These are phyloP conservation scores for Agrenia bidenticulata DNA, from an alignment of 2,888 invertebrate genomes.

Conservation along the genomic window DNA sequence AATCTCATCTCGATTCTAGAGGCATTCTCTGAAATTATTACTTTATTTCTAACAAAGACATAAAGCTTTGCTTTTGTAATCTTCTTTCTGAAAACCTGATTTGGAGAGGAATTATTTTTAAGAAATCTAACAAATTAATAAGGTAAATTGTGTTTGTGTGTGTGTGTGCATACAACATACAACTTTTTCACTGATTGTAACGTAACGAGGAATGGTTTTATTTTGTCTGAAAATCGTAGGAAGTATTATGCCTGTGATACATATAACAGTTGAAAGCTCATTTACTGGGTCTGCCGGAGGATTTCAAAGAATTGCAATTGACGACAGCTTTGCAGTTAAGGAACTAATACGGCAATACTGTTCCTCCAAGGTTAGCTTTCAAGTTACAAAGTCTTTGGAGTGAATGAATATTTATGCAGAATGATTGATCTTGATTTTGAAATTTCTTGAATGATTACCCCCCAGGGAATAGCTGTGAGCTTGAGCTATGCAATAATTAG, in stretches of 20 bases:
- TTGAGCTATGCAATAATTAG: conserved; percentile 53
- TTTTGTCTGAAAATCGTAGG: neutral
- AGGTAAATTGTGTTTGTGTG: no score
- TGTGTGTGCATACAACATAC: no score
- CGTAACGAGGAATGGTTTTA: neutral
- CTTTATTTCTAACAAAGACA: no score
- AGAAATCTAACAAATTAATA: no score
- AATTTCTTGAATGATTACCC: no score
- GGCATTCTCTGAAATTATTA: no score
- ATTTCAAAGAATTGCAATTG: conserved; percentile 42
- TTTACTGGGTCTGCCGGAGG: conserved; percentile 47
- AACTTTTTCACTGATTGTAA: no score
- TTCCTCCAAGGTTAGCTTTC: conserved; percentile 36
- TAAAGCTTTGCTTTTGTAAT: no score
- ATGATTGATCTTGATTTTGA: neutral
- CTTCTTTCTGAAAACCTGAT: no score
- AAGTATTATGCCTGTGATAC: conserved; percentile 35
- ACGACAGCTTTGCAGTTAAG: conserved; percentile 43
- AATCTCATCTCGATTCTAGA: no score
- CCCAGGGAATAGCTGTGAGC: conserved; percentile 43
- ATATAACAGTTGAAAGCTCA: conserved; percentile 48
- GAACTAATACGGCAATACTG: conserved; percentile 52
- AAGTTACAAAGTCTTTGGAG: neutral
- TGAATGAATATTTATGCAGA: neutral
- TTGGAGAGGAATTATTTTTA: no score